Evolutionary conservation across 1,140 invertebrate genomes (phyloP).

Genomic region (Drosophila pseudoobscura): DNA sequence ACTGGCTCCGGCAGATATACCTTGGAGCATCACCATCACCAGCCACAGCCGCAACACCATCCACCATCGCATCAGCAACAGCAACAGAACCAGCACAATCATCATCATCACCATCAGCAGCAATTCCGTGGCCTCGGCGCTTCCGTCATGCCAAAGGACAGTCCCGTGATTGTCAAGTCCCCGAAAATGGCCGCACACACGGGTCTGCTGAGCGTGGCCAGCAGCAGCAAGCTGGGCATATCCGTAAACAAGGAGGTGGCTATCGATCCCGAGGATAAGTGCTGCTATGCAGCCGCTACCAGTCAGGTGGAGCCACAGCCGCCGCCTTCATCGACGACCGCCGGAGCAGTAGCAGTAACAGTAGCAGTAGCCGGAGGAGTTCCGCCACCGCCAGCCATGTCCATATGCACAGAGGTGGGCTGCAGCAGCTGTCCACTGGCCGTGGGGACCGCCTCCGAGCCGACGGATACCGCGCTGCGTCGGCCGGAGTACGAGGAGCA

Average conservation of each 20-base stretch:
- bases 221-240: conserved; percentile 69
- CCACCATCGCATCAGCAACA: conserved; percentile 35
- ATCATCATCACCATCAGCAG: conserved; percentile 29
- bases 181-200: conserved; percentile 68
- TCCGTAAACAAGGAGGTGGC: conserved; percentile 82
- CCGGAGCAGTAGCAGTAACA: conserved; percentile 6
- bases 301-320: conserved; percentile 58
- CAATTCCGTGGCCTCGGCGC: conserved; percentile 74
- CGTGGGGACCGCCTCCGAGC: conserved; percentile 45
- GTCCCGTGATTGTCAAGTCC: conserved; percentile 82
- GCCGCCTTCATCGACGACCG: conserved; percentile 18
- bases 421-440: conserved; percentile 69
- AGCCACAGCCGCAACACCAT: conserved; percentile 21
- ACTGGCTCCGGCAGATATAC: conserved; percentile 53
- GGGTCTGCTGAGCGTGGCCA: conserved; percentile 62
- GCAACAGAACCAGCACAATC: conserved; percentile 43
- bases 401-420: conserved; percentile 75
- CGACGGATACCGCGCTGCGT: conserved; percentile 43
- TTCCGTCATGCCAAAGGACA: conserved; percentile 82
- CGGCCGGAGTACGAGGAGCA: conserved; percentile 61
- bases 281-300: conserved; percentile 61
- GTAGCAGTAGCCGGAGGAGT: conserved; percentile 13
- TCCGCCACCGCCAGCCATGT: conserved; percentile 48
- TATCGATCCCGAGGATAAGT: conserved; percentile 82
- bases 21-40: conserved; percentile 61